Evolutionary conservation across 2,113 vertebrate species (phyloP), one percentile per base, ranked within the genome.

Genomic region (Catagonus wagneri): DNA sequence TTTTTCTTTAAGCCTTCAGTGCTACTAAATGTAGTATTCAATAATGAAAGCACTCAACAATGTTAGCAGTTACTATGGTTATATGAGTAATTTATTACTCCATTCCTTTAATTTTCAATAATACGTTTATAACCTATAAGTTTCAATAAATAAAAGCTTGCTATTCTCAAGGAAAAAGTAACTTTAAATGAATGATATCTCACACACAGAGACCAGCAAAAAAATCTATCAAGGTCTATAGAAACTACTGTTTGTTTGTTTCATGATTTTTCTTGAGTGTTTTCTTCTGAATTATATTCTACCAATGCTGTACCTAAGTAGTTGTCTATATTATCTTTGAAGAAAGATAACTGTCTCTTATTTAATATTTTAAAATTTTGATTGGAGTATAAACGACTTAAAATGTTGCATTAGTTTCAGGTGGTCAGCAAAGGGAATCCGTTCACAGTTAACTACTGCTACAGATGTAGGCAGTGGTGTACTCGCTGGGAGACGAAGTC

Each of bases 241-340:
- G 27, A 92, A 81, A 72, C 34, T 54, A 72, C 1, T 39, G 23
- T 25, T 72, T 44, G 8, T 44, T 4, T 8, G 44, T 44, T 44
- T 97, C 86, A 63, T 44, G 97, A 96, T 94, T 97, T 98, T 94
- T 98, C 90, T 89, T 83, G 92, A 90, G 66, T 96, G 83, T 97
- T 98, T 98, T 98, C 95, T 98, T 98, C 89, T 85, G 83, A 96
- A 94, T 95, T 92, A 84, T 63, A 95, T 97, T 94, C 69, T 89
- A 94, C 95, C 93, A 97, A 36, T 97, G 96, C 44, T 94, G 23
- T 74, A 60, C 90, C 60, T 95, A 97, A 97, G 94, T 97, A 94
- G 85, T 97, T 97, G 92, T 95, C 54, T 96, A 60, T 95, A 90
- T 94, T 10, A 54, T 98, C 96, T 98, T 97, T 97, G 96, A 98